Base-by-base conservation (phyloP, 64 coral and sea anemone species). In the Stichodactyla mertensii region DNA sequence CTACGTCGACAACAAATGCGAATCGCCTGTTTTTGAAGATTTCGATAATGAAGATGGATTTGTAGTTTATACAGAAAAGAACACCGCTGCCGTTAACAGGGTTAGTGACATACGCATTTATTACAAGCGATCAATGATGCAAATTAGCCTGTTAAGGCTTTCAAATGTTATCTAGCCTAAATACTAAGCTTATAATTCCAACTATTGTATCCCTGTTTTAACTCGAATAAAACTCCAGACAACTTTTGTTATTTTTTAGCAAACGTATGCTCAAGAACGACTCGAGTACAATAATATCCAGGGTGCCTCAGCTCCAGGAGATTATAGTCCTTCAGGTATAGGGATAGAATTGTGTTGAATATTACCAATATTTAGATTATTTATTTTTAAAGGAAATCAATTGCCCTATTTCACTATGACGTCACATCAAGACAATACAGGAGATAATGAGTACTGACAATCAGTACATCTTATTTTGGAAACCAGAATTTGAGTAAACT, bases 11-110 rank as follows among this genome's bases (percentile, higher is more conserved):
- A 10, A 61, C 6, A 26, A 18, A 27, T 4, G 9, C 16, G 53
- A 58, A 55, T 31, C 60, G 83, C 1, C 83, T 54, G 83, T 54
- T 52, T 36, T 18, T 20, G 90, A 92, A 82, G 84, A 78, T 16
- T 92, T 77, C 55, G 90, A 89, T 55, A 51, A 64, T 19, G 90
- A 95, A 22, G 94, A 89, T 87, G 94, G 94, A 4, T 95, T 95
- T 86, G 94, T 95, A 6, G 54, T 95, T 53, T 92, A 87, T 51
- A 89, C 83, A 92, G 66, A 88, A 54, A 20, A 62, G 18, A n/a
- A 92, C 6, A 23, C 52, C 13, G 4, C 52, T 4, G 18, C 80
- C 10, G 6, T 28, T 52, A 45, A 45, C 36, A 61, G 62, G 62
- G 62, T 66, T 66, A 66, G 62, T 66, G 22, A 59, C 15, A 16